Base-by-base conservation (phyloP, 2,888 invertebrate species). In the Ophion ventricosus region DNA sequence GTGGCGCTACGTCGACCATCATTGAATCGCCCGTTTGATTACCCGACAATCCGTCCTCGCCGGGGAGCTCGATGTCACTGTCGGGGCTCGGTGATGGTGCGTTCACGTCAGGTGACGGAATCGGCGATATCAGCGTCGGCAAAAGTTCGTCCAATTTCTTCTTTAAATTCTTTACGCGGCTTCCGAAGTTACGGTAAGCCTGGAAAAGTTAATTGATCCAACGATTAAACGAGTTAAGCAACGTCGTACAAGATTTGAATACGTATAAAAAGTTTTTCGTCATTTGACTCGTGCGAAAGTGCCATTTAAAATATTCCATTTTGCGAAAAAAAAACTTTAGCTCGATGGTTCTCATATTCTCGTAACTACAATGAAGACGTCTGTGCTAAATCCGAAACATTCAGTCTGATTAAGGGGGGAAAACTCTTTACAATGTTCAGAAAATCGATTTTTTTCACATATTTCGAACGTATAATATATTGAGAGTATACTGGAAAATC, bases 111-210 rank as follows among this genome's bases (percentile, higher is more conserved):
- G 95, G 94, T 8, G 94, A 93, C 43, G 95, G 95, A 87, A 95
- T 94, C 0, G 96, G 96, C 80, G 96, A 92, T 0, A 95, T 95
- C 80, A 98, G 93, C 8, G 95, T 96, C 23, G 96, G 95, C 87
- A 96, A 95, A 82, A 97, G 94, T 89, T 98, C 98, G 88, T 97
- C 97, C 25, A 98, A 93, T 91, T 97, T 98, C 76, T 97, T 96
- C 92, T 98, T 97, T 70, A 98, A 95, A 75, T 96, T 96, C 90
- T 97, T 97, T 0, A 99, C 98, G 83, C 98, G 95, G 17, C 96
- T 96, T 0, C 98, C 98, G 94, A 98, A 99, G 93, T 97, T 98
- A 94, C 97, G 97, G 92, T 99, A 99, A 1, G 99, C 99, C 98
- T 98, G 91, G 20, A 92, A 88, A 76, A 17, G 17, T 49, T 0